Percentiles rank a stretch among this genome's conserved stretches.
Conservation (phyloP, 2,888 invertebrate species). For the Cephus pulcher region DNA sequence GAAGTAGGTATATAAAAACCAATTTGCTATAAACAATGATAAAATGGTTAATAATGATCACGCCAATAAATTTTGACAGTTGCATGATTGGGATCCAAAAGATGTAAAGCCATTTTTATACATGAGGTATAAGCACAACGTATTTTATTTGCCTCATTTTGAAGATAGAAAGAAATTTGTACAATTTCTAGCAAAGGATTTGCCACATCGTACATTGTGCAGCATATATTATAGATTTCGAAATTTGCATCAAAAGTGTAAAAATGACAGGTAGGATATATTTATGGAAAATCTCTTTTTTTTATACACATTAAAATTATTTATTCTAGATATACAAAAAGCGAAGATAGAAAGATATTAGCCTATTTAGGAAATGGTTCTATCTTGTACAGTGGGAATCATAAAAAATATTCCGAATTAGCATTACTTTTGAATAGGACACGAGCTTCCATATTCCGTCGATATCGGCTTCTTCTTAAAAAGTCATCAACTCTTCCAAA, state of each 20-base stretch:
- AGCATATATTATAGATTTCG: conserved; percentile 49
- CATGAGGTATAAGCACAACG: conserved; percentile 24
- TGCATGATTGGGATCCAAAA: conserved; percentile 49
- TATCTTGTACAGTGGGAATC: conserved; percentile 1
- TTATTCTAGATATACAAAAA: conserved; percentile 28
- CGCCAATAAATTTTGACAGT: conserved; percentile 35
- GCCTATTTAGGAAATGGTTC: conserved; percentile 30
- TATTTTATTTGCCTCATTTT: conserved; percentile 28
- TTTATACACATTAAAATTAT: background rate
- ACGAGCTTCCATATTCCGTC: conserved; percentile 29
- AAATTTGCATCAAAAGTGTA: conserved; percentile 27
- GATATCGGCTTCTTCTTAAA: conserved; percentile 34
- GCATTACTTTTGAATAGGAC: conserved; percentile 42
- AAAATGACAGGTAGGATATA: conserved; percentile 21
- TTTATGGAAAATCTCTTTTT: conserved; percentile 13
- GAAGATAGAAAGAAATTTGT: conserved; percentile 46
- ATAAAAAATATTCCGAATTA: conserved; percentile 36
- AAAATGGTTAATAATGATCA: background rate
- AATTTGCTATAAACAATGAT: conserved; percentile 1
- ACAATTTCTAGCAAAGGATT: conserved; percentile 51
- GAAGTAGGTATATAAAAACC: conserved; percentile 32
- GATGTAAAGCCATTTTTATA: conserved; percentile 41
- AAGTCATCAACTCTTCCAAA: background rate
- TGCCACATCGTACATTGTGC: conserved; percentile 47
- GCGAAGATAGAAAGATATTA: conserved; percentile 45